These are phyloP conservation scores for Tapirus terrestris DNA, from an alignment of 2,113 vertebrate species.

Conservation along the genomic window DNA sequence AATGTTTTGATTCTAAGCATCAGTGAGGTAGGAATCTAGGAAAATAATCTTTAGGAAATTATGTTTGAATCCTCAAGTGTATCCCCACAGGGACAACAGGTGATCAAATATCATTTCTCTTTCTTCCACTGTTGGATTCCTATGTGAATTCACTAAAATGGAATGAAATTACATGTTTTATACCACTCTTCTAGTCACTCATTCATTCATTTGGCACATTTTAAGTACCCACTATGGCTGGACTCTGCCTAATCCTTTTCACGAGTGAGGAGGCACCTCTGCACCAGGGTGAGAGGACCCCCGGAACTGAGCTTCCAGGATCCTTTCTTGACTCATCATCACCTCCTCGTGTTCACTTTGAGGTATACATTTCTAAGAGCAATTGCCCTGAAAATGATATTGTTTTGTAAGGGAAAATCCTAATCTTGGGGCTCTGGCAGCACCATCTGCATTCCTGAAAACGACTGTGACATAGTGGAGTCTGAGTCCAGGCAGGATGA, in stretches of 20 bases:
- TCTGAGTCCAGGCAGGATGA: background rate
- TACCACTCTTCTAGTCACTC: background rate
- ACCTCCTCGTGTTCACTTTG: background rate
- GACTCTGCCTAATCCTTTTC: background rate
- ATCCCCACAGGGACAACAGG: background rate
- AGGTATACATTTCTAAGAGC: background rate
- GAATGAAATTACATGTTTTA: background rate
- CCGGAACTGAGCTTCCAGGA: background rate
- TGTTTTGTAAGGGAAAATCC: slow-evolving; percentile 24
- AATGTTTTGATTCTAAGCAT: background rate
- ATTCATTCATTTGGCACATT: background rate
- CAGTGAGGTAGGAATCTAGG: background rate
- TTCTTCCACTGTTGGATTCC: background rate
- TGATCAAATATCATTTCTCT: background rate
- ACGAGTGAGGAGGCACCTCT: background rate
- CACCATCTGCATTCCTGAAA: slow-evolving; percentile 24
- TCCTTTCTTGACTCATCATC: background rate
- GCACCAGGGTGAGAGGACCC: rapidly evolving
- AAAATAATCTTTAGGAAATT: slow-evolving; percentile 33
- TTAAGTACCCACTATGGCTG: background rate
- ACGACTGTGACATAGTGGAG: background rate
- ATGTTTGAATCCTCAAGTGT: background rate
- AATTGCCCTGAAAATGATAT: background rate
- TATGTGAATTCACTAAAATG: background rate
- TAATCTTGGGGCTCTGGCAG: background rate